Base-by-base conservation (phyloP, 2,888 invertebrate genomes). In the Agrochola circellaris region DNA sequence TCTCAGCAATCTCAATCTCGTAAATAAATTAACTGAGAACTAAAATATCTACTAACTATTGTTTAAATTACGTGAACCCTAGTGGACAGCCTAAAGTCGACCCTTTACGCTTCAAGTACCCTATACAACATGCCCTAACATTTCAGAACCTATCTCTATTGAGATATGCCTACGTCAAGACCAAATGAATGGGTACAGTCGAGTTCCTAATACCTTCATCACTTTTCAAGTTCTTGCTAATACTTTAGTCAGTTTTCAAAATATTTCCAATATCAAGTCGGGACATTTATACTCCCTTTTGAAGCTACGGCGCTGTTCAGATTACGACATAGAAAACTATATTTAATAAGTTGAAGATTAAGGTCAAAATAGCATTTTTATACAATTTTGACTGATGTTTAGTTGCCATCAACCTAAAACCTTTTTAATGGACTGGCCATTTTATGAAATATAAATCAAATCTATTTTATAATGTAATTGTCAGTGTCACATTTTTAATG, bases 31-130 rank as follows among this genome's bases (percentile, higher is more conserved):
- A 54, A 65, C 60, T 78, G 17, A 15, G 48, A 70, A 48, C 83
- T 70, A 66, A 83, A 81, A 70, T 61, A 26, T 83, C 78, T 51
- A 68, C 56, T 3, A 54, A n/a, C 48, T 66, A 61, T 70, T 79
- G 79, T 81, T 66, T 78, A 66, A 71, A 83, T 71, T 79, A 79
- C 30, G 26, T 79, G 69, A 80, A 62, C 69, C 65, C 17, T 58
- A 66, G n/a, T 56, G 65, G 51, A 67, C 45, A 54, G 45, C 69
- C 13, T 13, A 17, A 48, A 79, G 17, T 61, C 66, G 13, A 70
- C 77, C 80, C 69, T 67, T 84, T 8, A 70, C 80, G 84, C 66
- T 58, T 54, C 61, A 58, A 58, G 51, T 45, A 67, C 13, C 34
- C 34, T 26, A 76, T 30, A 72, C 66, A 85, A 81, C 56, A 81